Base-by-base conservation (phyloP, 2,797 vertebrate genomes). In the Lutjanus campechanus region DNA sequence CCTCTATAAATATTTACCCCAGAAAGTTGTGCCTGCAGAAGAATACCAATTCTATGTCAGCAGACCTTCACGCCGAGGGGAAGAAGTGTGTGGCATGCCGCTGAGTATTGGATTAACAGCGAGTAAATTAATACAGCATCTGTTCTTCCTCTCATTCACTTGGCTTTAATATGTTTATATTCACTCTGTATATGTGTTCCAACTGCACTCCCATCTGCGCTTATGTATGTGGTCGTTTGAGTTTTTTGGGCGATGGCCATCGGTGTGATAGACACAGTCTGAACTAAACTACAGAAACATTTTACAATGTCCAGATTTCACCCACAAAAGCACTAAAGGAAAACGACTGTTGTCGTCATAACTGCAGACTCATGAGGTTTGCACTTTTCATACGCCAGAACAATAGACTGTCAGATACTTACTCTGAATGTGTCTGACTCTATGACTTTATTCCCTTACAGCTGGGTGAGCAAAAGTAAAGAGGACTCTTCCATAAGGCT, bases 1-100 rank as follows among this genome's bases (percentile, higher is more conserved):
- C 89, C 85, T 89, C 88, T 71, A 95, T 95, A 94, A 95, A 96
- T 95, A 96, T 95, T 95, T 95, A 94, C 89, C 90, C 89, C 80
- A 76, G 76, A 86, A 90, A 90, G 82, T 79, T 81, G 77, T 56
- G 65, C 79, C 89, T 89, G 82, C 87, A 72, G 84, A 86, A 87
- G 94, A 95, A 96, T 95, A 94, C 91, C 90, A 95, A 95, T 93
- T 85, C 88, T 85, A 60, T 91, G 86, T 87, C 88, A 77, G 85
- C 77, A 85, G 87, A 91, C 85, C 77, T 93, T 92, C 84, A 78
- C 69, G 69, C 91, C 76, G 73, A 73, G 71, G 90, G 84, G 85
- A 87, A 76, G 86, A 80, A 89, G 83, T 80, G 87, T 83, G 83
- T 89, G 84, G 81, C 81, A 79, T 76, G 75, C 87, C 53, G 62